A percentile compares a stretch with the other conserved stretches of the same genome.
phyloP scores from a whole-genome alignment of 1,140 invertebrate species.

The Heliconius nattereri region DNA sequence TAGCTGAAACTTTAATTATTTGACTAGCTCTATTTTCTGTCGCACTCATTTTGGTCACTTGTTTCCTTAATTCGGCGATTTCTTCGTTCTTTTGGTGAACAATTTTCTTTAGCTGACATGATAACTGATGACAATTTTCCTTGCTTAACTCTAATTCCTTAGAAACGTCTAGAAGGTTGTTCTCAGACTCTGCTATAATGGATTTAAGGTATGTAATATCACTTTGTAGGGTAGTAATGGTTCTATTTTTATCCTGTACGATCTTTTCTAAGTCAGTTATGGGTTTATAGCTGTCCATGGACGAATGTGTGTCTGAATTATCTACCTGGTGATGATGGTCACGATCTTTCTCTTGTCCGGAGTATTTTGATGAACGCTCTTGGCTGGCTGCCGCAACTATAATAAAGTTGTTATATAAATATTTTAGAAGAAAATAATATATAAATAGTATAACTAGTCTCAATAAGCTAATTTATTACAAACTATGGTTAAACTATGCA shows the following conservation, averaged over 20 bases:
- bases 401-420: constrained; percentile 28
- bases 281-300: constrained; percentile 64
- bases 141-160: constrained; percentile 67
- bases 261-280: constrained; percentile 73
- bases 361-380: constrained; percentile 49
- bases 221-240: constrained; percentile 64
- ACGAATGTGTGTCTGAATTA: constrained; percentile 63
- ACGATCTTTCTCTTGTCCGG: constrained; percentile 45
- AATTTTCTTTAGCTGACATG: constrained; percentile 70
- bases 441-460: too few relatives aligned
- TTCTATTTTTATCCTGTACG: constrained; percentile 66
- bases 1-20: constrained; percentile 74
- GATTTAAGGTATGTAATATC: constrained; percentile 69
- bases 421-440: too few relatives aligned
- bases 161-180: constrained; percentile 61
- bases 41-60: constrained; percentile 68
- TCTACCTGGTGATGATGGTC: constrained; percentile 60
- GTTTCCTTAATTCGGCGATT: constrained; percentile 68
- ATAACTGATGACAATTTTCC: constrained; percentile 70
- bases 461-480: too few relatives aligned
- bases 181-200: constrained; percentile 67
- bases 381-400: constrained; percentile 49
- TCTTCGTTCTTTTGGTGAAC: constrained; percentile 74
- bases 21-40: constrained; percentile 68
- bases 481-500: too few relatives aligned